Percentiles rank a stretch among this genome's conserved stretches.
phyloP scores from a whole-genome alignment of 2,797 vertebrate genomes.

The Enteromius mattozi region DNA sequence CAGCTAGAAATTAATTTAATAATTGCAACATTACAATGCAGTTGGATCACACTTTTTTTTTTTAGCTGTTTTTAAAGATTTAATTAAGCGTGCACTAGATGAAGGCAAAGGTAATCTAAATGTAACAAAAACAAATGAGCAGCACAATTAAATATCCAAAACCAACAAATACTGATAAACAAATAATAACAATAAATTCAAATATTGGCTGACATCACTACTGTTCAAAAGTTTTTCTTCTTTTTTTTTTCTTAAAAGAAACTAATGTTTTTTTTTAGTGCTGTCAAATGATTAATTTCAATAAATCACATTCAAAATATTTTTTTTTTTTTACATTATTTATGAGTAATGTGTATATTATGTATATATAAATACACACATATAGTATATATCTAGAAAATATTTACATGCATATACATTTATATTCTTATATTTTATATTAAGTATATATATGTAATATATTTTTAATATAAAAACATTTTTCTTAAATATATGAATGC shows the following conservation, averaged over 20 bases:
- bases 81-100: background rate
- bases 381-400: no score
- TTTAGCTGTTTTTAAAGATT: background rate
- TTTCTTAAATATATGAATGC: no score
- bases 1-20: background rate
- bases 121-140: slow-evolving; percentile 15
- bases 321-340: no score
- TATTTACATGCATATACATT: no score
- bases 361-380: no score
- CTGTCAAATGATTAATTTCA: no score
- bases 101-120: background rate
- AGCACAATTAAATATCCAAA: background rate
- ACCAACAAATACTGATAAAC: background rate
- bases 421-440: no score
- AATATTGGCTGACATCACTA: background rate
- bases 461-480: no score
- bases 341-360: no score
- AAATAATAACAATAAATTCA: background rate
- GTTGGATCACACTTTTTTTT: background rate
- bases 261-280: background rate
- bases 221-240: background rate
- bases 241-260: background rate
- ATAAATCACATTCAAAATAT: no score
- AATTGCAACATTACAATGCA: background rate
- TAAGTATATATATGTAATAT: no score